Evolutionary conservation across 2,888 invertebrate genomes (phyloP).

Genomic region (Camponotus fellah): DNA sequence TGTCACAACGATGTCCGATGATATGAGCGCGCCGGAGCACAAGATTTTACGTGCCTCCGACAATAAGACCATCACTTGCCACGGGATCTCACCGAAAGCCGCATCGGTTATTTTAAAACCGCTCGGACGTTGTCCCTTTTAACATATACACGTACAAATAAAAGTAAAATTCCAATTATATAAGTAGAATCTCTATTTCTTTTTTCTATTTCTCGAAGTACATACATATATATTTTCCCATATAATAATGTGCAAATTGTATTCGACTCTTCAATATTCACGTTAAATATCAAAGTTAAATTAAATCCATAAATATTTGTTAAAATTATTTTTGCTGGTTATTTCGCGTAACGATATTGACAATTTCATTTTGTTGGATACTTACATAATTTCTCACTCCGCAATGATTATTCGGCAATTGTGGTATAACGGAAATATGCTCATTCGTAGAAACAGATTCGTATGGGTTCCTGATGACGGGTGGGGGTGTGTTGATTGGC

Average conservation of each 20-base stretch:
- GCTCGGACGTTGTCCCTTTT: constrained; percentile 76
- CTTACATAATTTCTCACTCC: constrained; percentile 85
- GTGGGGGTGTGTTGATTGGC: constrained; percentile 66
- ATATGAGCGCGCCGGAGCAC: constrained; percentile 93
- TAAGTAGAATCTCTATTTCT: neutral
- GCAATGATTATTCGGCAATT: constrained; percentile 80
- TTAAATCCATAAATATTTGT: neutral
- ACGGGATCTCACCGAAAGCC: constrained; percentile 94
- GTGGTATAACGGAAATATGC: constrained; percentile 65
- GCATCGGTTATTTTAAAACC: constrained; percentile 87
- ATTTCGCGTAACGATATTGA: neutral
- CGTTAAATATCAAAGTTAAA: neutral
- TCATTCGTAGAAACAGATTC: constrained; percentile 70
- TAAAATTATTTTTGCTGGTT: neutral
- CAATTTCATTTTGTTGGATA: neutral
- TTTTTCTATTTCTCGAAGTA: neutral
- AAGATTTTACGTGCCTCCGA: constrained; percentile 91
- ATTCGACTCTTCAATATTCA: neutral
- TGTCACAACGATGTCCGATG: constrained; percentile 91
- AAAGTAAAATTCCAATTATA: constrained; percentile 1
- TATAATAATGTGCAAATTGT: neutral
- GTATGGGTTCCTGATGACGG: constrained; percentile 64
- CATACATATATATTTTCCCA: neutral
- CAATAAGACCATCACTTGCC: constrained; percentile 94
- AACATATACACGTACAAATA: constrained; percentile 19